phyloP scores from a whole-genome alignment of 2,888 invertebrate genomes.

The Sericinus montela region DNA sequence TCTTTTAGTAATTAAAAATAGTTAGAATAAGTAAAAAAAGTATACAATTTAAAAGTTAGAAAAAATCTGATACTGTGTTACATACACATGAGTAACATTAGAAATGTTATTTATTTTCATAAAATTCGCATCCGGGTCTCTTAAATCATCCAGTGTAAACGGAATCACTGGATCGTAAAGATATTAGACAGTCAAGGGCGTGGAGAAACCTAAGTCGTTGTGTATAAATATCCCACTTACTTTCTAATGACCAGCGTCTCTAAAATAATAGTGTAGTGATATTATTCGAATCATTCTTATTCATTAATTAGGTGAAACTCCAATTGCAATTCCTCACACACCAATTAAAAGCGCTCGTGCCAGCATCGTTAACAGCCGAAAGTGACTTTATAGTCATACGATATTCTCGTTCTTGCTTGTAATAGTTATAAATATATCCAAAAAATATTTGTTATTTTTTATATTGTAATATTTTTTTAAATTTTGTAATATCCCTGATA shows the following conservation, averaged over 20 bases:
- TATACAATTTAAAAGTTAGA: too few species aligned
- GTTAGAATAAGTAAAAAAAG: too few species aligned
- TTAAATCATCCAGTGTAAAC: not conserved
- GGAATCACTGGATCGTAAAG: conserved; percentile 5
- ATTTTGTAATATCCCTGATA: too few species aligned
- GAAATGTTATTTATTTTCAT: not conserved
- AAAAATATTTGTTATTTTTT: too few species aligned
- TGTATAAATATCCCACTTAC: conserved; percentile 35
- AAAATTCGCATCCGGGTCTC: not conserved
- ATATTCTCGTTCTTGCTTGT: not conserved
- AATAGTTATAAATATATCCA: too few species aligned
- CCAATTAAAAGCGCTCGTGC: conserved; percentile 57
- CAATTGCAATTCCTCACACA: conserved; percentile 44
- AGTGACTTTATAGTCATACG: conserved; percentile 40
- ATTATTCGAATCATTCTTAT: conserved; percentile 48
- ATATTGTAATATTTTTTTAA: too few species aligned
- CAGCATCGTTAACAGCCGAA: conserved; percentile 54
- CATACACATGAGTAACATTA: too few species aligned
- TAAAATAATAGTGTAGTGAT: conserved; percentile 48
- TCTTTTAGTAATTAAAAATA: too few species aligned
- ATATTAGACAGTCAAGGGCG: conserved; percentile 14
- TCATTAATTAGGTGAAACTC: conserved; percentile 65
- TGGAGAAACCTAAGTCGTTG: conserved; percentile 9
- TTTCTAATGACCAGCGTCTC: conserved; percentile 49
- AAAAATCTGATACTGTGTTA: too few species aligned